Evolutionary conservation across 2,888 invertebrate genomes (phyloP).

Genomic region (Therioaphis trifolii): DNA sequence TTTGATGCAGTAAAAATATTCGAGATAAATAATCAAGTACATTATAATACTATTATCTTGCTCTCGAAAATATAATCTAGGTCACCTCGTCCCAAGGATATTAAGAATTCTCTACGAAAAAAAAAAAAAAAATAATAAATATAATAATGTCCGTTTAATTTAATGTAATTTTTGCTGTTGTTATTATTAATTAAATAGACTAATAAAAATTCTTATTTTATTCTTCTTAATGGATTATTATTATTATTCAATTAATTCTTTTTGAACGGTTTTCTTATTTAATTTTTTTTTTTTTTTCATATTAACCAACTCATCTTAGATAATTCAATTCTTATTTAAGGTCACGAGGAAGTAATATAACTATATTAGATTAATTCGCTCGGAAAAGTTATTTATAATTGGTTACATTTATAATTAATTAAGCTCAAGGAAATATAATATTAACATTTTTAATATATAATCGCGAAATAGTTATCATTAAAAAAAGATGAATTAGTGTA

Average conservation of each 20-base stretch:
- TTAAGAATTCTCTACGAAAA: neutral
- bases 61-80: neutral
- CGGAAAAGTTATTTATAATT: constrained; percentile 25
- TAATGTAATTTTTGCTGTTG: too few species aligned
- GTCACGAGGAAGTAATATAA: constrained; percentile 34
- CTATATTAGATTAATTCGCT: constrained; percentile 14
- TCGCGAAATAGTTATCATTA: neutral
- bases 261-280: neutral
- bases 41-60: neutral
- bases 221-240: neutral
- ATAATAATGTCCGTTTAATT: neutral
- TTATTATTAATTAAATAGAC: neutral
- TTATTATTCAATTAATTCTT: constrained; percentile 34
- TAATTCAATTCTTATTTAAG: constrained; percentile 41
- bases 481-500: neutral
- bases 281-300: too few species aligned
- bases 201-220: neutral
- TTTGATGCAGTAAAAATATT: neutral
- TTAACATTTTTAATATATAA: constrained; percentile 36
- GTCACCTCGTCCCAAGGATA: constrained; percentile 5
- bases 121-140: too few species aligned
- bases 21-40: neutral
- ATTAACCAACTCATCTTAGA: constrained; percentile 16
- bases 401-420: constrained; percentile 25
- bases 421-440: constrained; percentile 26